Conservation (phyloP, 2,888 invertebrate genomes). For the Drosophila quinaria region DNA sequence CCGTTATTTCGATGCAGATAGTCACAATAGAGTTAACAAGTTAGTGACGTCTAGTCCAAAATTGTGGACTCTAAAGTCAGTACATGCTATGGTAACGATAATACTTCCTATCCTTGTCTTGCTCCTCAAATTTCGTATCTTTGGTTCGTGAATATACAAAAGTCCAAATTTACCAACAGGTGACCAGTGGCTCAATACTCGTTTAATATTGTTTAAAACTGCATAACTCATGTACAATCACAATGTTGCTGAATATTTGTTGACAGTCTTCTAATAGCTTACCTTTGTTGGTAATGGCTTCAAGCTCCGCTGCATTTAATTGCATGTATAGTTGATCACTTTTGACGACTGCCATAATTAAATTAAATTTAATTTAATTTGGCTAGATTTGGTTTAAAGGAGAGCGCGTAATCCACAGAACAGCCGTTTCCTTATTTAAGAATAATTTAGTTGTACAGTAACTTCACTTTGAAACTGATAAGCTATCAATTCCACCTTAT, state of each 20-base stretch:
- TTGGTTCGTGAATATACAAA: too few species aligned
- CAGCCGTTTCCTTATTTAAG: conserved; percentile 13
- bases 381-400: conserved; percentile 12
- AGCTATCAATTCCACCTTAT: conserved; percentile 38
- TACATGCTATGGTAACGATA: too few species aligned
- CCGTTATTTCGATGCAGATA: neutral
- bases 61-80: too few species aligned
- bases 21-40: too few species aligned
- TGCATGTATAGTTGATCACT: conserved; percentile 83
- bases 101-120: too few species aligned
- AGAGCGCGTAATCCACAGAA: conserved; percentile 70
- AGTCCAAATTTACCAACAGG: conserved; percentile 44
- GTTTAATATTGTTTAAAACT: neutral
- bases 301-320: conserved; percentile 83
- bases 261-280: conserved; percentile 26
- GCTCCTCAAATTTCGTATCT: too few species aligned
- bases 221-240: neutral
- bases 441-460: conserved; percentile 21
- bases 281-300: conserved; percentile 85
- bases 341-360: conserved; percentile 57
- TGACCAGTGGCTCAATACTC: conserved; percentile 15
- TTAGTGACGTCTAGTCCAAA: too few species aligned
- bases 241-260: neutral
- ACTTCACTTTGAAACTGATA: conserved; percentile 45
- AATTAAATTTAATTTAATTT: neutral